phyloP scores from a whole-genome alignment of 2,113 vertebrate genomes.

The Brienomyrus brachyistius region DNA sequence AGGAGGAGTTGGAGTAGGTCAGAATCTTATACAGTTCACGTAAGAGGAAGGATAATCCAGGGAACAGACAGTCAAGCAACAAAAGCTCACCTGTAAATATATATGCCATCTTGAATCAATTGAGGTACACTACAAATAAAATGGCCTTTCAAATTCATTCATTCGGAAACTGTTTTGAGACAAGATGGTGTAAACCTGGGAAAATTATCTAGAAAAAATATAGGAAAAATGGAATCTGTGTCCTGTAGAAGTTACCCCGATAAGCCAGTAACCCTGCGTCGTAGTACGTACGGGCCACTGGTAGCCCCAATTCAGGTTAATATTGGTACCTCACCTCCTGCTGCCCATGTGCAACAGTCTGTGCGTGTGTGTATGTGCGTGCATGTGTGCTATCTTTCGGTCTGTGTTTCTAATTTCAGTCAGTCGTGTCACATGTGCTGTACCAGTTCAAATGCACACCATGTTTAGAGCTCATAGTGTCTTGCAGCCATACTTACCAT shows the following conservation, averaged over 20 bases:
- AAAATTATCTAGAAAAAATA: no score
- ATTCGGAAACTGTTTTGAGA: no score
- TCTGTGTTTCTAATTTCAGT: background rate
- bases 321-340: background rate
- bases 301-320: no score
- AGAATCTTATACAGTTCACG: background rate
- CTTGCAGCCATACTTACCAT: background rate
- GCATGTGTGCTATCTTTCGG: background rate
- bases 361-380: background rate
- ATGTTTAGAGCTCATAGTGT: background rate
- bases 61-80: background rate
- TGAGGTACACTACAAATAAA: background rate
- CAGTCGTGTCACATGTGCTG: background rate
- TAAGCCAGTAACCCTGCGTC: no score
- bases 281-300: no score
- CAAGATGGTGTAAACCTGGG: no score
- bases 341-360: background rate
- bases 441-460: background rate
- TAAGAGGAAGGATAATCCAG: background rate
- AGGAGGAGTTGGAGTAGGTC: background rate
- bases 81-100: background rate
- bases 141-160: no score
- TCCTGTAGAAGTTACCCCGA: no score
- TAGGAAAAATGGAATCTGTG: no score
- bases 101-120: background rate